Conservation (phyloP, 2,888 invertebrate genomes). For the Lasius platythorax region DNA sequence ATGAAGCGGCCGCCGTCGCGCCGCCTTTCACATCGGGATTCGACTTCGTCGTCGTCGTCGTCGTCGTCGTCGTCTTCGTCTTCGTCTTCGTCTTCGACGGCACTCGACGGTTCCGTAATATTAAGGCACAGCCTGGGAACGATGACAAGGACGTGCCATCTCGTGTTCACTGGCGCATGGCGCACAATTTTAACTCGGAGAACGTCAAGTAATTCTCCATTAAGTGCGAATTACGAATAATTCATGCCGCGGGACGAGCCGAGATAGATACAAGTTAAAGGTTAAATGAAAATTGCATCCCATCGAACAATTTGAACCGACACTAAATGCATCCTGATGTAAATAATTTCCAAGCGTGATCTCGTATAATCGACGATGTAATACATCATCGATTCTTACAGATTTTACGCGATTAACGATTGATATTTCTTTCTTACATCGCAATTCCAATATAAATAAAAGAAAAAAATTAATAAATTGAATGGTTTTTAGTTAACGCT, state of each 20-base stretch:
- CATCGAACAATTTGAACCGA: conserved; percentile 7
- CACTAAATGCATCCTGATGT: neutral
- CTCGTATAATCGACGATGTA: neutral
- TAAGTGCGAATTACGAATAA: conserved; percentile 52
- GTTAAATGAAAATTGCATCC: conserved; percentile 45
- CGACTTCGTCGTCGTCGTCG: conserved; percentile 44
- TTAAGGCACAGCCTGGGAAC: conserved; percentile 49
- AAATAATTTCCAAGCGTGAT: conserved; percentile 16
- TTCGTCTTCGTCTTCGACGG: conserved; percentile 30
- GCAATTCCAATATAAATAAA: neutral
- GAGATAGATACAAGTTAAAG: conserved; percentile 37
- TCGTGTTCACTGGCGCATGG: conserved; percentile 63
- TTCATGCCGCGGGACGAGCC: conserved; percentile 40
- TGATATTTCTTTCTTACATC: neutral
- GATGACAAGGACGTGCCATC: conserved; percentile 55
- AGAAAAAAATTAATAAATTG: neutral
- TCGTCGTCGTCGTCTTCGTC: conserved; percentile 13
- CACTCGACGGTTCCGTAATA: conserved; percentile 49
- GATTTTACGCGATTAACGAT: neutral
- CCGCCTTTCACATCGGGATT: conserved; percentile 51
- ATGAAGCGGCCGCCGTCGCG: conserved; percentile 49
- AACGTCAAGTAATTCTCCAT: conserved; percentile 61
- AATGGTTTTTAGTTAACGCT: neutral
- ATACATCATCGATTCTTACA: neutral
- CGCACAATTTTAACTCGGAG: conserved; percentile 60